These are phyloP conservation scores for Bradypodion pumilum DNA, from an alignment of 2,797 vertebrate species.

Conservation along the genomic window DNA sequence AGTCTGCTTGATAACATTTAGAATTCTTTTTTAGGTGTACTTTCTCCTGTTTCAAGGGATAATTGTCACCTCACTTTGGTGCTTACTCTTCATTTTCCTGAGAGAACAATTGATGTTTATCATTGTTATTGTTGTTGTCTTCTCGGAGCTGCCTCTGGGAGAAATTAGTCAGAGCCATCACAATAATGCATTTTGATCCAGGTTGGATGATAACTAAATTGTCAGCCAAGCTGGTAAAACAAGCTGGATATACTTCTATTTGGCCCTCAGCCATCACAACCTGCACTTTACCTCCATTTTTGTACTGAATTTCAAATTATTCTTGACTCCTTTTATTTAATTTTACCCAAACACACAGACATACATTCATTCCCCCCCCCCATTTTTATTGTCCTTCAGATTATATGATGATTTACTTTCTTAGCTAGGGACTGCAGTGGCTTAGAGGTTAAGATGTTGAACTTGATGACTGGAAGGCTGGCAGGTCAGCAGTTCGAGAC, in stretches of 20 bases:
- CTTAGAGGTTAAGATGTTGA: no score
- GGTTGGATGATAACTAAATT: slow-evolving; percentile 13
- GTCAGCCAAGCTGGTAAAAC: slow-evolving; percentile 21
- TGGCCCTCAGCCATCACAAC: slow-evolving; percentile 3
- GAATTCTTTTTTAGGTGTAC: not conserved
- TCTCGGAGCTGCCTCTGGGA: slow-evolving; percentile 20
- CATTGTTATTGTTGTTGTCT: slow-evolving; percentile 17
- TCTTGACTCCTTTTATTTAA: not conserved
- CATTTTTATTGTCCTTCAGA: no score
- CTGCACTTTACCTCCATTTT: slow-evolving; percentile 2
- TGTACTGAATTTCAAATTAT: not conserved
- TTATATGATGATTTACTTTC: slow-evolving; percentile 9
- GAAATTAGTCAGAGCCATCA: slow-evolving; percentile 21
- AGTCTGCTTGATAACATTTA: slow-evolving; percentile 1
- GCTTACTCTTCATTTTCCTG: slow-evolving; percentile 37
- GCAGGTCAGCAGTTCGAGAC: no score
- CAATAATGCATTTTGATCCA: slow-evolving; percentile 34
- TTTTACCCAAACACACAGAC: not conserved
- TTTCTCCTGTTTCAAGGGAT: not conserved
- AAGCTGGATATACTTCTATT: not conserved
- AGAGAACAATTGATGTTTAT: slow-evolving; percentile 1
- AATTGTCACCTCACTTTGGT: slow-evolving; percentile 16
- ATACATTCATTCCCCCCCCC: no score
- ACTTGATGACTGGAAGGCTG: no score
- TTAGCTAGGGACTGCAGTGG: no score